These are phyloP conservation scores for Corythaixoides concolor DNA, from an alignment of 2,113 vertebrate genomes.

Conservation along the genomic window DNA sequence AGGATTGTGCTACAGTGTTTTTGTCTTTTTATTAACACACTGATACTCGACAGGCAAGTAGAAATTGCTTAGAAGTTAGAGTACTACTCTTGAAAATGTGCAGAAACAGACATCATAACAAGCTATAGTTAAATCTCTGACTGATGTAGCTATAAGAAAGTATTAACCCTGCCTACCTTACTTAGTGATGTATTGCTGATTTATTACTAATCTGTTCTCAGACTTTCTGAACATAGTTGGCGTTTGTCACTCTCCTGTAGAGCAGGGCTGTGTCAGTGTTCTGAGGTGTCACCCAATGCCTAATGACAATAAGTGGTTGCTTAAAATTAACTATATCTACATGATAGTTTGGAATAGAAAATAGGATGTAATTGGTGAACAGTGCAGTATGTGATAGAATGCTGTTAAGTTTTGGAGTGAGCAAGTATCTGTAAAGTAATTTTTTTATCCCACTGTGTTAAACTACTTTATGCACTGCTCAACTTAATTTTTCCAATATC, in stretches of 20 bases:
- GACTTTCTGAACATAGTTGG: background rate
- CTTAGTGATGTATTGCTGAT: background rate
- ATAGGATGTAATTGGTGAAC: background rate
- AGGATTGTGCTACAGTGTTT: slow-evolving; percentile 59
- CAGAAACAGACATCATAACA: background rate
- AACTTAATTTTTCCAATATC: background rate
- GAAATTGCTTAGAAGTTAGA: slow-evolving; percentile 47
- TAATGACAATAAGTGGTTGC: background rate
- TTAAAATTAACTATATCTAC: background rate
- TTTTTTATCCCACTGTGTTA: background rate
- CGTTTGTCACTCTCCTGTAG: background rate
- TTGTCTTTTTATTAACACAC: slow-evolving; percentile 57
- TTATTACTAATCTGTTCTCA: background rate
- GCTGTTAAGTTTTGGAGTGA: background rate
- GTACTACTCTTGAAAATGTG: slow-evolving; percentile 14
- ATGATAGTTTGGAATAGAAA: background rate
- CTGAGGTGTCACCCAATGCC: background rate
- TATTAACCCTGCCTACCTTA: background rate
- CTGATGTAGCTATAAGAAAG: background rate
- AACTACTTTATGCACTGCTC: background rate
- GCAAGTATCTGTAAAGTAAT: background rate
- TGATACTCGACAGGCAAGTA: slow-evolving; percentile 46
- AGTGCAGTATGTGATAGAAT: background rate
- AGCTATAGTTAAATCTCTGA: background rate
- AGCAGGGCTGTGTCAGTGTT: background rate